phyloP scores from a whole-genome alignment of 2,888 invertebrate genomes.

The Antheraea yamamai region DNA sequence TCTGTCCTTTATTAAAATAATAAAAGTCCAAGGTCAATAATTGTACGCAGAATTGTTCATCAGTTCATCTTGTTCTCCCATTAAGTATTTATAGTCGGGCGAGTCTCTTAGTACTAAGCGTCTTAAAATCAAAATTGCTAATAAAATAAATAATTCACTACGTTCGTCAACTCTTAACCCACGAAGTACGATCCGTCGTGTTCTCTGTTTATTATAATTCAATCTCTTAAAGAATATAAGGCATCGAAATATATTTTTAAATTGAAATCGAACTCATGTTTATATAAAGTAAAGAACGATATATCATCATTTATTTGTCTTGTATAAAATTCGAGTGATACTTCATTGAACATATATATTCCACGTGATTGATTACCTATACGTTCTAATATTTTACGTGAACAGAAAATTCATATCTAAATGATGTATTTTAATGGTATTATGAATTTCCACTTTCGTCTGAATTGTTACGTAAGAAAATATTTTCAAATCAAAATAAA shows the following conservation, averaged over 20 bases:
- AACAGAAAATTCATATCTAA: slow-evolving; percentile 33
- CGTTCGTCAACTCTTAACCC: no score
- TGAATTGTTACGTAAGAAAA: background rate
- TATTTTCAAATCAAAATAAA: background rate
- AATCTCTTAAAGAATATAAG: background rate
- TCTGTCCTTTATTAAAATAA: no score
- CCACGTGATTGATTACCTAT: slow-evolving; percentile 44
- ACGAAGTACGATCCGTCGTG: no score
- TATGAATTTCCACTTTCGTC: slow-evolving; percentile 24
- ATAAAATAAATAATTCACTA: no score
- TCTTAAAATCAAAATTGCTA: background rate
- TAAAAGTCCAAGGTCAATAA: no score
- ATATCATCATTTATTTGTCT: slow-evolving; percentile 14
- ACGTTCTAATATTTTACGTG: slow-evolving; percentile 55
- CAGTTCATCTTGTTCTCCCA: no score
- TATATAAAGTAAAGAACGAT: background rate
- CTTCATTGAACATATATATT: slow-evolving; percentile 28
- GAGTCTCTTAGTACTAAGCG: background rate
- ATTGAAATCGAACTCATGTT: background rate
- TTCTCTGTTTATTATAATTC: no score
- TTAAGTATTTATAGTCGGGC: no score
- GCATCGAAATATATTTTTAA: background rate
- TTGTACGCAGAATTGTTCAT: no score
- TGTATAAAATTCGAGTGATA: slow-evolving; percentile 21
- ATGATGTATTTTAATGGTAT: slow-evolving; percentile 19